These are phyloP conservation scores for Champsocephalus gunnari DNA, from an alignment of 2,797 vertebrate species.

Conservation along the genomic window DNA sequence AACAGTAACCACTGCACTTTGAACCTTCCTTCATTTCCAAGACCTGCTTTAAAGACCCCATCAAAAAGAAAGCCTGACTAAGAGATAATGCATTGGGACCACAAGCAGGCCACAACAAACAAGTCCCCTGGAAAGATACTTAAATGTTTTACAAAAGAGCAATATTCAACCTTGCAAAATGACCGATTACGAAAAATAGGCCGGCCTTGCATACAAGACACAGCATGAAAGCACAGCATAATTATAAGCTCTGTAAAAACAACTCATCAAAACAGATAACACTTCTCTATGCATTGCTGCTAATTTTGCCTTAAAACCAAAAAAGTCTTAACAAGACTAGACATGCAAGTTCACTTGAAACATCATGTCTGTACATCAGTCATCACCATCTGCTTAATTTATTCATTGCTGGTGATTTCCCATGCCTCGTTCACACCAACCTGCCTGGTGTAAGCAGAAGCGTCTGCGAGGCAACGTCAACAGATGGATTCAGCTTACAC, in stretches of 20 bases:
- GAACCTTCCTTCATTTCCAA: not conserved
- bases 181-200: too few relatives aligned
- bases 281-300: not conserved
- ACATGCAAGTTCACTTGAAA: not conserved
- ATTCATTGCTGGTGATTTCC: constrained; percentile 6
- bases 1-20: not conserved
- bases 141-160: too few relatives aligned
- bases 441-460: constrained; percentile 27
- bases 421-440: constrained; percentile 18
- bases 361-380: constrained; percentile 2
- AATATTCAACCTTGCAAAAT: too few relatives aligned
- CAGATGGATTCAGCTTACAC: constrained; percentile 32
- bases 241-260: not conserved
- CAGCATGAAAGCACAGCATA: not conserved
- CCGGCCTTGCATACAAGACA: not conserved
- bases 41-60: not conserved
- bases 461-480: not conserved
- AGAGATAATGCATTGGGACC: not conserved
- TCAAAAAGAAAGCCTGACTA: not conserved
- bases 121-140: too few relatives aligned
- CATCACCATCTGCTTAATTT: constrained; percentile 3
- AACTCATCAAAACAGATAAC: not conserved
- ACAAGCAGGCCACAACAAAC: not conserved
- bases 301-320: not conserved
- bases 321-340: not conserved